phyloP scores from a whole-genome alignment of 92 coral and sea anemone species.

The Porites lobata region DNA sequence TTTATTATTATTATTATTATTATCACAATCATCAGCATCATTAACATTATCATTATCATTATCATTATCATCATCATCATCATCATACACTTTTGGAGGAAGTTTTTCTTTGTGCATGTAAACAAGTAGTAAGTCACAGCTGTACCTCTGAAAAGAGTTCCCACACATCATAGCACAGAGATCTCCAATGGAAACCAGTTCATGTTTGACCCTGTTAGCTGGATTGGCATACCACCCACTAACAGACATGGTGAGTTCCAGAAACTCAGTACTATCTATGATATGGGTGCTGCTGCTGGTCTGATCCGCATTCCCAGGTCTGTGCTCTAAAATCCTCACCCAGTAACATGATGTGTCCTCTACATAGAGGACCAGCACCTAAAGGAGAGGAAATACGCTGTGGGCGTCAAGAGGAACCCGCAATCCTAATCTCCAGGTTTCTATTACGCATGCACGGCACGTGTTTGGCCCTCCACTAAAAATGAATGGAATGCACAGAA shows the following conservation, averaged over 20 bases:
- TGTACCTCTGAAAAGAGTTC: slow-evolving; percentile 84
- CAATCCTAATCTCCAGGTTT: no score
- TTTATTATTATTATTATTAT: no score
- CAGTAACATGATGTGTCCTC: slow-evolving; percentile 82
- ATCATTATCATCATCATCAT: no score
- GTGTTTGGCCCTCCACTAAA: no score
- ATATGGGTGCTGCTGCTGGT: slow-evolving; percentile 19
- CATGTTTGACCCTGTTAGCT: slow-evolving; percentile 69
- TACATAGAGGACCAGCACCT: slow-evolving; percentile 86
- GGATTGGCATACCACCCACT: slow-evolving; percentile 83
- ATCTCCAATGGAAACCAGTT: slow-evolving; percentile 68
- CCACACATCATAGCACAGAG: slow-evolving; percentile 75
- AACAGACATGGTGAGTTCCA: slow-evolving; percentile 84
- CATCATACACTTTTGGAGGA: no score
- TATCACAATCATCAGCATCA: no score
- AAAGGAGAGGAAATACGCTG: background rate
- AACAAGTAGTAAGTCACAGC: no score
- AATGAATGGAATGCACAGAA: no score
- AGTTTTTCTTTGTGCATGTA: no score
- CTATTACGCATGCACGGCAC: no score
- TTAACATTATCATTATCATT: no score
- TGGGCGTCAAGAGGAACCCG: no score
- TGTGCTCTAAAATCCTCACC: slow-evolving; percentile 93
- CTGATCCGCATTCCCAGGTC: slow-evolving; percentile 36
- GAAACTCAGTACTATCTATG: slow-evolving; percentile 75